Percentiles rank a stretch among this genome's conserved stretches.
These are phyloP conservation scores for Parnassius orleans DNA, from an alignment of 2,888 invertebrate genomes.

Conservation along the genomic window DNA sequence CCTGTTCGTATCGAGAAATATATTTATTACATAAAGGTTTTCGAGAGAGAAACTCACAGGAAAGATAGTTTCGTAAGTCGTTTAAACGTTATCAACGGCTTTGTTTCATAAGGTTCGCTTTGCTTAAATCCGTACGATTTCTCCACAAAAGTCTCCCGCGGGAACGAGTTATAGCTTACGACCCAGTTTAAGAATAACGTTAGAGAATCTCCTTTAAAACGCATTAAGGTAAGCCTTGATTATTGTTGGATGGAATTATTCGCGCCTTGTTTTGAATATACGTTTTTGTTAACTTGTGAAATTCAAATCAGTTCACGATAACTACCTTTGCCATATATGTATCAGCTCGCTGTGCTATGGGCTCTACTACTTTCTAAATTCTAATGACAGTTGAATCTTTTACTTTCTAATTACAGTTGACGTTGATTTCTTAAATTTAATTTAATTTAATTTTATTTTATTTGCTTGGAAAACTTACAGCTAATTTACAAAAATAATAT, in stretches of 20 bases:
- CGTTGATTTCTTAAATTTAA: no score
- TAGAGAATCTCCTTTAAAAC: conserved; percentile 1
- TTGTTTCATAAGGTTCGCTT: conserved; percentile 21
- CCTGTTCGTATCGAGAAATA: conserved; percentile 3
- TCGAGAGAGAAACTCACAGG: conserved; percentile 6
- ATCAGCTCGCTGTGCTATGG: no score
- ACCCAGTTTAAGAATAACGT: conserved; percentile 22
- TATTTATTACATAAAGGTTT: conserved; percentile 5
- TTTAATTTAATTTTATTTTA: no score
- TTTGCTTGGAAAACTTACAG: no score
- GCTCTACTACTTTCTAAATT: no score
- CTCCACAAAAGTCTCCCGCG: conserved; percentile 16
- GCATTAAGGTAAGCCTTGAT: conserved; percentile 15
- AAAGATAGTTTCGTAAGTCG: conserved; percentile 24
- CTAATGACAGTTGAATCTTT: no score
- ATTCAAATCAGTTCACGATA: no score
- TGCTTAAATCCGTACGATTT: conserved; percentile 22
- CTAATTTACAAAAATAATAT: no score
- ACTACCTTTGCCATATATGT: no score
- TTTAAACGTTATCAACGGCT: conserved; percentile 25
- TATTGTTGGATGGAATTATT: conserved; percentile 7
- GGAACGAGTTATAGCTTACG: conserved; percentile 20
- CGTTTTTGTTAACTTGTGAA: no score
- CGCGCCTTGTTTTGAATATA: background rate
- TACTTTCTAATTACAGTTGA: no score